Evolutionary conservation across 2,888 invertebrate genomes (phyloP).

Genomic region (Euproctis similis): DNA sequence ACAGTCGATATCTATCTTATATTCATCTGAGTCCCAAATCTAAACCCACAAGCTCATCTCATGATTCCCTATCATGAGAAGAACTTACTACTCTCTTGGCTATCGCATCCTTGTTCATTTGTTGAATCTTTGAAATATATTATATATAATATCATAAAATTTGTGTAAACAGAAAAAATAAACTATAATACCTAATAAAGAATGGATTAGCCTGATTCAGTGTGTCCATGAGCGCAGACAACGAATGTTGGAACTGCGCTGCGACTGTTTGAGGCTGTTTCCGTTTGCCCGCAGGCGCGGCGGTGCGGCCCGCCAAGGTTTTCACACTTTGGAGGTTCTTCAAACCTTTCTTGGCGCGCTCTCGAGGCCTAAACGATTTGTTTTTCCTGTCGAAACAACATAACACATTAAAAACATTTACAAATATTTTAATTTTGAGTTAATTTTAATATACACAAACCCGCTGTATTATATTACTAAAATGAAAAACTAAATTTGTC

Average conservation of each 20-base stretch:
- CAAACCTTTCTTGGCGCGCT: constrained; percentile 89
- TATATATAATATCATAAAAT: too few species aligned
- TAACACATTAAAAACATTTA: constrained; percentile 6
- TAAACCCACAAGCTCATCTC: too few species aligned
- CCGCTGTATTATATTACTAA: too few species aligned
- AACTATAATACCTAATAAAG: constrained; percentile 67
- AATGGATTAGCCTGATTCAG: constrained; percentile 84
- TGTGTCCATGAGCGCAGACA: constrained; percentile 94
- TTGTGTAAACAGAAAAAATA: too few species aligned
- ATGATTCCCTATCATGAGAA: too few species aligned
- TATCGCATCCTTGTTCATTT: too few species aligned
- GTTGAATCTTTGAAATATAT: too few species aligned
- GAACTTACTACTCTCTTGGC: too few species aligned
- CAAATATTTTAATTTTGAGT: neutral
- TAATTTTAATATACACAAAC: too few species aligned
- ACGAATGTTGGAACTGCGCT: constrained; percentile 95
- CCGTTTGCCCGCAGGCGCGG: constrained; percentile 79
- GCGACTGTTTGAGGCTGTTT: constrained; percentile 95
- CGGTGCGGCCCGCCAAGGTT: constrained; percentile 87
- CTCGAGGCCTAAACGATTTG: constrained; percentile 92
- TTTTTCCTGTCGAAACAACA: constrained; percentile 82
- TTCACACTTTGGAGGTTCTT: constrained; percentile 95
- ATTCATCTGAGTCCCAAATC: too few species aligned
- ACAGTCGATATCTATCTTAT: too few species aligned
- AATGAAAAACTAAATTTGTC: too few species aligned